A percentile compares a stretch with the other conserved stretches of the same genome.
Conservation (phyloP, 1,140 invertebrate species). For the Aradophagus sp. region DNA sequence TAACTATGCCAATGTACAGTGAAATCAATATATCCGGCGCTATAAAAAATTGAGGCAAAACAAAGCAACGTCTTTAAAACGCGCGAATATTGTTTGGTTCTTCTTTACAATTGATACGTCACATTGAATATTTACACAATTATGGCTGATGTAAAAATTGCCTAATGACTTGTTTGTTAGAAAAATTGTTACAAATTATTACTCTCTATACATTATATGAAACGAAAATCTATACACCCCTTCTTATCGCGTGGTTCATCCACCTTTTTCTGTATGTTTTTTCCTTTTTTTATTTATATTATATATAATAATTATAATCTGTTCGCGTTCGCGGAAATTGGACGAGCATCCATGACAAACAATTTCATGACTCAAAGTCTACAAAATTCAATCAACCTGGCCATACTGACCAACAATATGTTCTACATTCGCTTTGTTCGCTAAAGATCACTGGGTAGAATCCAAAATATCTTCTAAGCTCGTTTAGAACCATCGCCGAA, state of each 20-base stretch:
- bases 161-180: constrained; percentile 54
- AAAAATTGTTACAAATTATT: constrained; percentile 58
- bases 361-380: constrained; percentile 53
- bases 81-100: constrained; percentile 29
- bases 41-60: constrained; percentile 40
- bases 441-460: constrained; percentile 49
- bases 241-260: too few species aligned
- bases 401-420: constrained; percentile 55
- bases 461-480: constrained; percentile 56
- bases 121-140: constrained; percentile 58
- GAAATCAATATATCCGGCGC: constrained; percentile 33
- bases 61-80: constrained; percentile 25
- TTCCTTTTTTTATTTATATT: constrained; percentile 23
- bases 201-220: constrained; percentile 56
- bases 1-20: constrained; percentile 25
- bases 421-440: constrained; percentile 43
- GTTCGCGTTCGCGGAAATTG: constrained; percentile 24
- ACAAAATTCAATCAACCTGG: constrained; percentile 55
- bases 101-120: constrained; percentile 54
- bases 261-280: too few species aligned
- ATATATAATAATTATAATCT: constrained; percentile 30
- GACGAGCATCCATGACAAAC: constrained; percentile 56
- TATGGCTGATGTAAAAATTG: constrained; percentile 57
- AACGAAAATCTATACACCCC: constrained; percentile 52
- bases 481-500: constrained; percentile 56